Base-by-base conservation (phyloP, 2,113 vertebrate species). In the Scalopus aquaticus region DNA sequence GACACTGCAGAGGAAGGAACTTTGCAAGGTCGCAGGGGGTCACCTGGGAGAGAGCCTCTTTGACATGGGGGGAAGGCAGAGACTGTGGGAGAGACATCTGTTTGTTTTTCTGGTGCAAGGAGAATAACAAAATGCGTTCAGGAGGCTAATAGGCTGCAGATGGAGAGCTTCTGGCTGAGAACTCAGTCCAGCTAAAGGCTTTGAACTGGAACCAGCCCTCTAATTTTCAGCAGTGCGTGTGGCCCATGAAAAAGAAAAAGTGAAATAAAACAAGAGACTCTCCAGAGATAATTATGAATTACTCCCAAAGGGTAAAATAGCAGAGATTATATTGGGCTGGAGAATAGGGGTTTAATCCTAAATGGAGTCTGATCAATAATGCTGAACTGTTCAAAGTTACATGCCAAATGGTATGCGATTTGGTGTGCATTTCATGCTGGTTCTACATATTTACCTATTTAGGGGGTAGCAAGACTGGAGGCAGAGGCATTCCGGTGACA, bases 151-250 rank as follows among this genome's bases (percentile, higher is more conserved):
- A 28, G 93, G 11, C 87, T 80, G 35, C 97, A 97, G 96, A 93
- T 93, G 90, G 78, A 65, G 49, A 44, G 6, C 60, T 77, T 65
- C 89, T 69, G 79, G 39, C 96, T 54, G 60, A 76, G 72, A 5
- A n/a, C 64, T 94, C 58, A 1, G 89, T 60, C 85, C 89, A 22
- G 62, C 74, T 19, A 46, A 65, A 39, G 44, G 51, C 96, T 95
- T 96, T 97, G 93, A 97, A 93, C 95, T 96, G 92, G 73, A 94
- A 93, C 86, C 94, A 89, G 87, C 87, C 78, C 69, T 39, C 79
- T 91, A 16, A 24, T 87, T 85, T 90, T 93, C 93, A 83, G 86
- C 95, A 79, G 87, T 32, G 89, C 70, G 79, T 96, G 96, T 96
- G 93, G 96, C 95, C 97, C 10, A 2, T 65, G 88, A 15, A 37